Evolutionary conservation across 2,888 invertebrate genomes (phyloP).

Genomic region (Tetragonisca angustula): DNA sequence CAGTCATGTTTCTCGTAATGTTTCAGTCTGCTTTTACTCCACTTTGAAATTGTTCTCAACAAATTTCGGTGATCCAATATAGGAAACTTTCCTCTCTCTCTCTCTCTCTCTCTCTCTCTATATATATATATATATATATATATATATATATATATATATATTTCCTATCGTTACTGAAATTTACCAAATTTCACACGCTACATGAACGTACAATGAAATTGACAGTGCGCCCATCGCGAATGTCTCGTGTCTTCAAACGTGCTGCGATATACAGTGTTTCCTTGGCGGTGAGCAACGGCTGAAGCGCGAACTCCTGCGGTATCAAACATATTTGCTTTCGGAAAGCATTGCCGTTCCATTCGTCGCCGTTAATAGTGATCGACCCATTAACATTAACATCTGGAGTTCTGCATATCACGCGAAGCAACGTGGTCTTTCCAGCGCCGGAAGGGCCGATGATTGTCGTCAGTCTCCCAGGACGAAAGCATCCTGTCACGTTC

Average conservation of each 20-base stretch:
- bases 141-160: too few species aligned
- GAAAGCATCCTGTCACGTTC: constrained; percentile 86
- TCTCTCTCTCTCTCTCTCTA: too few species aligned
- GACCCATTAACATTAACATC: constrained; percentile 85
- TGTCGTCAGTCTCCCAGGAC: constrained; percentile 87
- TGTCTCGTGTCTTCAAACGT: constrained; percentile 84
- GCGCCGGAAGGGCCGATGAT: constrained; percentile 90
- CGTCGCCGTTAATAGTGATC: constrained; percentile 89
- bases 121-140: too few species aligned
- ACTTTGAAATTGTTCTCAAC: too few species aligned
- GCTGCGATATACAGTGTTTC: constrained; percentile 87
- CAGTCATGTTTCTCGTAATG: too few species aligned
- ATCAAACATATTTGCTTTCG: constrained; percentile 90
- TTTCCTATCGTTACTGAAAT: too few species aligned
- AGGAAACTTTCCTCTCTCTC: too few species aligned
- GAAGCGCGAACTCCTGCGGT: constrained; percentile 86
- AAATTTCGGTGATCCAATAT: too few species aligned
- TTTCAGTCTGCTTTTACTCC: too few species aligned
- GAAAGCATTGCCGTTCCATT: constrained; percentile 88
- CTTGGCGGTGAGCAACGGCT: constrained; percentile 85
- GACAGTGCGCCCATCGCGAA: neutral
- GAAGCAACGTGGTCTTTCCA: constrained; percentile 91
- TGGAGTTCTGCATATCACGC: constrained; percentile 88
- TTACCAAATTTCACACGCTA: neutral
- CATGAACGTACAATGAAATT: constrained; percentile 44